phyloP scores from a whole-genome alignment of 2,888 invertebrate genomes.

The Ochropacha duplaris region DNA sequence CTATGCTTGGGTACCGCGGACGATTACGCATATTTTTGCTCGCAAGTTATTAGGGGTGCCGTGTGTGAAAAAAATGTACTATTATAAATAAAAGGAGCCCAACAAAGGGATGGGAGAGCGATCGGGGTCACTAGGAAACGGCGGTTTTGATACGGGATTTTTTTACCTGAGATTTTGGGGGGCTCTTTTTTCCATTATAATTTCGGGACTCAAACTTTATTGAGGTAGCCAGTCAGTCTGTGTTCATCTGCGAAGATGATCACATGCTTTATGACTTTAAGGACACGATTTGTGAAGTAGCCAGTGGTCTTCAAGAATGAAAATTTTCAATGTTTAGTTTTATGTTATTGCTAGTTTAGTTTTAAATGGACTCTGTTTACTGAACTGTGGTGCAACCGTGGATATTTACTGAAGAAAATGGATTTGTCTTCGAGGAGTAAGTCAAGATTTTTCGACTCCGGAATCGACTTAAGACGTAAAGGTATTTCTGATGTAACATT shows the following conservation, averaged over 20 bases:
- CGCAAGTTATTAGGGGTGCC: constrained; percentile 79
- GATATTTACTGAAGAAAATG: constrained; percentile 51
- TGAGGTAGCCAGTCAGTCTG: constrained; percentile 80
- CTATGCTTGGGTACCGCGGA: constrained; percentile 43
- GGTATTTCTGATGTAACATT: constrained; percentile 57
- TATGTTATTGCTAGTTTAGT: constrained; percentile 32
- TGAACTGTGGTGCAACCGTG: constrained; percentile 37
- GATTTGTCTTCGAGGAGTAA: constrained; percentile 79
- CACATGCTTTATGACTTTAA: constrained; percentile 73
- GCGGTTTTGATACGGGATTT: constrained; percentile 81
- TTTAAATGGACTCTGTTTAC: constrained; percentile 22
- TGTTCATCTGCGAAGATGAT: constrained; percentile 82
- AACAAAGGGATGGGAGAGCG: constrained; percentile 81
- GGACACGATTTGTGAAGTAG: constrained; percentile 49
- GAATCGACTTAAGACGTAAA: constrained; percentile 79
- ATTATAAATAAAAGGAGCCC: constrained; percentile 79
- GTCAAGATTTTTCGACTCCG: constrained; percentile 83
- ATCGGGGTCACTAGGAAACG: constrained; percentile 83
- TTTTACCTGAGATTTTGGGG: constrained; percentile 77
- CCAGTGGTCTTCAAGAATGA: constrained; percentile 59
- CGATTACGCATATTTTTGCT: constrained; percentile 81
- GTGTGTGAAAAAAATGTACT: constrained; percentile 81
- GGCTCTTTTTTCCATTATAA: constrained; percentile 68
- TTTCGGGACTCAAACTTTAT: constrained; percentile 65
- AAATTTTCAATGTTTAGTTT: constrained; percentile 29